Evolutionary conservation across 92 coral and sea anemone species (phyloP).

Genomic region (Porites rus): DNA sequence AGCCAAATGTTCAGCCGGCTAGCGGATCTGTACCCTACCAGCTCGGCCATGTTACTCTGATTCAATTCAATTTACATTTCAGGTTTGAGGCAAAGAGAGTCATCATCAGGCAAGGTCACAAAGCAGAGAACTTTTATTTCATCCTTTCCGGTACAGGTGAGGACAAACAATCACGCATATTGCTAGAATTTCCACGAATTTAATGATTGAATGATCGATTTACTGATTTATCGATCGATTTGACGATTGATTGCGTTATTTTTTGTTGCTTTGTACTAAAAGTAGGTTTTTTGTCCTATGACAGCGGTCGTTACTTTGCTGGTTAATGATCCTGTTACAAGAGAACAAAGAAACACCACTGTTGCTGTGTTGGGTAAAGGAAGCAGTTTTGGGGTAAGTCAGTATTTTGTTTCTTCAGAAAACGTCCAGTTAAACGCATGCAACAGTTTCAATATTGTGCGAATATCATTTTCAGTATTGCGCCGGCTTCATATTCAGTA

Average conservation of each 20-base stretch:
- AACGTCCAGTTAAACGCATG: background rate
- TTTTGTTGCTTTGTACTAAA: background rate
- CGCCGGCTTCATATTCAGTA: background rate
- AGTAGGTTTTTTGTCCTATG: background rate
- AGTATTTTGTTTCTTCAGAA: background rate
- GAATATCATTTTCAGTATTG: too few species aligned
- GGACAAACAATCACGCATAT: background rate
- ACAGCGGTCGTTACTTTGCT: slow-evolving; percentile 80
- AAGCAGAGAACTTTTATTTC: slow-evolving; percentile 89
- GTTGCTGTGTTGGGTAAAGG: slow-evolving; percentile 90
- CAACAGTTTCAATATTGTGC: background rate
- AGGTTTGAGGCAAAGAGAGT: slow-evolving; percentile 95
- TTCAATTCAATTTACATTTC: background rate
- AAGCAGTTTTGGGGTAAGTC: slow-evolving; percentile 91
- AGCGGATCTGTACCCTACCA: too few species aligned
- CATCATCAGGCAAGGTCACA: slow-evolving; percentile 90
- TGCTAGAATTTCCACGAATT: too few species aligned
- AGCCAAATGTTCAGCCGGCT: too few species aligned
- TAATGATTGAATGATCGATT: background rate
- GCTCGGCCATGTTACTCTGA: too few species aligned
- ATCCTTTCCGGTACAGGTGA: slow-evolving; percentile 90
- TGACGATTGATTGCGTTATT: background rate
- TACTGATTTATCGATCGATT: background rate
- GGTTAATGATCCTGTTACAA: slow-evolving; percentile 54
- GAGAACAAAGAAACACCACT: slow-evolving; percentile 83